Percentiles rank a stretch among this genome's conserved stretches.
These are phyloP conservation scores for Cyanistes caeruleus DNA, from an alignment of 2,113 vertebrate species.

Conservation along the genomic window DNA sequence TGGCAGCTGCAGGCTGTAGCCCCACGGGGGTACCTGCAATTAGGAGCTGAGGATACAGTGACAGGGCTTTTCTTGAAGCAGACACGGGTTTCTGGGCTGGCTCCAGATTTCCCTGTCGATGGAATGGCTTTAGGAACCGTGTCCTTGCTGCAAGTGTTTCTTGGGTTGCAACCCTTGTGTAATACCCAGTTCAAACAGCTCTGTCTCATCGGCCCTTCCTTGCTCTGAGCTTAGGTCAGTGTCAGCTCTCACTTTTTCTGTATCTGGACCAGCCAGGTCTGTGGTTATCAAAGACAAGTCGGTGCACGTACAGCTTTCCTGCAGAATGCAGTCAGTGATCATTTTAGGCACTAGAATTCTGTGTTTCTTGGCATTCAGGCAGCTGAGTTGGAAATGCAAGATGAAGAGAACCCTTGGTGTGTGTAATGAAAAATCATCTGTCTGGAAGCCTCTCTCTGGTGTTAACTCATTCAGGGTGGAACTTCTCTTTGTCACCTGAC, in stretches of 20 bases:
- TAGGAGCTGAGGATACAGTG: not conserved
- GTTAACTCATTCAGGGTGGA: not conserved
- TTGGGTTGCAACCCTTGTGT: not conserved
- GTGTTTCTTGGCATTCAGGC: not conserved
- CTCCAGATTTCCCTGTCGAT: not conserved
- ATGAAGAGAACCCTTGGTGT: not conserved
- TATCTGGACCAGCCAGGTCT: not conserved
- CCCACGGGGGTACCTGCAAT: not conserved
- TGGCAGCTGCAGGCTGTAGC: not conserved
- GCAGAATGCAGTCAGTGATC: not conserved
- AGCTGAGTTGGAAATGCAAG: not conserved
- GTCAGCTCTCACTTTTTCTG: fast-evolving
- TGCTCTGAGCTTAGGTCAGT: not conserved
- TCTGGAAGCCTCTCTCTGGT: not conserved
- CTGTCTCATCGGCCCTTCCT: not conserved
- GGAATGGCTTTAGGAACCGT: not conserved
- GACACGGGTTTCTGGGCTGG: not conserved
- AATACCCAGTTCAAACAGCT: not conserved
- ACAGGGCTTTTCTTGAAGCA: not conserved
- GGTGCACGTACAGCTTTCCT: not conserved
- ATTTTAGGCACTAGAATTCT: not conserved
- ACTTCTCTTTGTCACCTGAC: not conserved
- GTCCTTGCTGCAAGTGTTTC: not conserved
- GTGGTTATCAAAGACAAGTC: not conserved
- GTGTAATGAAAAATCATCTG: not conserved